Evolutionary conservation across 2,113 vertebrate genomes (phyloP), one percentile per base, ranked within the genome.

Genomic region (Aegotheles bennettii): DNA sequence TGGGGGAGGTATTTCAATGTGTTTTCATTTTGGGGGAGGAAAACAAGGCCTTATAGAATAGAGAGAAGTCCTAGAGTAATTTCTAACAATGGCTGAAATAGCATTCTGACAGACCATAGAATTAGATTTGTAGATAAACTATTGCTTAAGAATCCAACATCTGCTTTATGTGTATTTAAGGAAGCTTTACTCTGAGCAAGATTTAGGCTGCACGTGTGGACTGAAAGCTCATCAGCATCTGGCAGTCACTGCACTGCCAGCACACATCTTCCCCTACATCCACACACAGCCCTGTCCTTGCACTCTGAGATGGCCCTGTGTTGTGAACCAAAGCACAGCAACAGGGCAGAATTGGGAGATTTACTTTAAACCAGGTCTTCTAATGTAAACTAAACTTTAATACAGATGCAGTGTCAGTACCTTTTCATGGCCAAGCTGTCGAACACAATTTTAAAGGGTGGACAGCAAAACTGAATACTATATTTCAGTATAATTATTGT

Each of bases 321-420:
- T 2, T 35, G 11, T 53, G 14, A 89, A 45, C 9, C 21, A 57
- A 57, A 71, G n/a, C 51, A 86, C 51, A 85, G 16, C 13, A 19
- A 64, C 1, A 3, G 17, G 10, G 8, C 3, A 7, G 13, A 75
- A 84, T 45, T 0, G 0, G 61, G 8, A 48, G 3, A 63, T 40
- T 40, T 51, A 38, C 18, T 80, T 63, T 71, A 53, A 83, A 79
- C 57, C 5, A 47, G 1, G 1, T 31, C 6, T 14, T 7, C 2
- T 53, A 54, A 53, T 47, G 4, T 9, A 76, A 84, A 48, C 1
- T 53, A 71, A 53, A 61, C 11, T 57, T 63, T 63, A 48, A 28
- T 26, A 3, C 0, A 11, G n/a, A 50, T 1, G 2, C 16, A 21
- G 6, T 6, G 9, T 3, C n/a, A 45, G 16, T 43, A 33, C 13